phyloP scores from a whole-genome alignment of 2,797 vertebrate genomes.

The Cyprinodon diabolis region DNA sequence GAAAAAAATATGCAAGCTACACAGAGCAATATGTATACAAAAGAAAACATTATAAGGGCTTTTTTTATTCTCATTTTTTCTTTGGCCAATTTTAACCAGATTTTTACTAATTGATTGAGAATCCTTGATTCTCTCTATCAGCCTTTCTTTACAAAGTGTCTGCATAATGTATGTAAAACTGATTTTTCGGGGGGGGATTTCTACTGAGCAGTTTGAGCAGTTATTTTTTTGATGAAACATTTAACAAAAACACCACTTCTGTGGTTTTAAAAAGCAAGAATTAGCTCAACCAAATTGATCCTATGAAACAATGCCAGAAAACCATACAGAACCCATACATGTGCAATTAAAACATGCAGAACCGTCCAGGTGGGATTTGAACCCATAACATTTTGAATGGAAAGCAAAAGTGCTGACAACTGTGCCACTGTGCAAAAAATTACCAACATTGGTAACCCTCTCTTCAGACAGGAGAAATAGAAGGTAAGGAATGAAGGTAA shows the following conservation, averaged over 20 bases:
- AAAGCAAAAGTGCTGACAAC: background rate
- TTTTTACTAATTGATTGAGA: background rate
- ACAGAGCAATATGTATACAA: constrained; percentile 6
- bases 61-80: background rate
- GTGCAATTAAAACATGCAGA: background rate
- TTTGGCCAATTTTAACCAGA: constrained; percentile 8
- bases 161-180: background rate
- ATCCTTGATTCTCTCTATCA: background rate
- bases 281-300: background rate
- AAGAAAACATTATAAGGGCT: constrained; percentile 13
- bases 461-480: background rate
- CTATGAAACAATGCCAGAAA: no score
- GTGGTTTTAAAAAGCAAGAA: background rate
- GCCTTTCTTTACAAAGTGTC: background rate
- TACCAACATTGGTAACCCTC: background rate
- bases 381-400: background rate
- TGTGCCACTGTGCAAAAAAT: background rate
- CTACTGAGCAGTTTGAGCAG: background rate
- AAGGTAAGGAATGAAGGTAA: background rate
- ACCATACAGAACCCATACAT: background rate
- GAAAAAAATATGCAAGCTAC: background rate
- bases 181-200: background rate
- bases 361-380: background rate
- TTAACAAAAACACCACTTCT: background rate
- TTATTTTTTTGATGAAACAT: background rate